phyloP scores from a whole-genome alignment of 1,140 invertebrate genomes.

The Drosophila fuyamai region DNA sequence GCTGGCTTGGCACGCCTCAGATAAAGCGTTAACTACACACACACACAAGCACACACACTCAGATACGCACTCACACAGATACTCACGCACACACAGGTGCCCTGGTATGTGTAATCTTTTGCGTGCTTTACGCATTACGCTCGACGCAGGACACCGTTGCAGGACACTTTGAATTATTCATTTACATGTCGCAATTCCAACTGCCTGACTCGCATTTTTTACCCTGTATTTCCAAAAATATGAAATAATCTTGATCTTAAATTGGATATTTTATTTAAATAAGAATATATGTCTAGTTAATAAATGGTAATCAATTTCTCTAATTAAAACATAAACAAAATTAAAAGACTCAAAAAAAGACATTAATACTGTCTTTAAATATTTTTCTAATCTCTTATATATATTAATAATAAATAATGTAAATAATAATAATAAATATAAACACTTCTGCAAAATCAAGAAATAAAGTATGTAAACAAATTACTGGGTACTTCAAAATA shows the following conservation, averaged over 20 bases:
- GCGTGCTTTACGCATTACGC: constrained; percentile 81
- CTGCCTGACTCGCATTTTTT: background rate
- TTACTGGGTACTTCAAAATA: background rate
- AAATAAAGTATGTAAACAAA: background rate
- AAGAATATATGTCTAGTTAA: too few relatives aligned
- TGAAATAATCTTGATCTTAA: too few relatives aligned
- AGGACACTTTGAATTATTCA: constrained; percentile 83
- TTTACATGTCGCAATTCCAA: constrained; percentile 59
- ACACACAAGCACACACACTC: constrained; percentile 42
- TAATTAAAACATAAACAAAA: too few relatives aligned
- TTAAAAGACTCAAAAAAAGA: too few relatives aligned
- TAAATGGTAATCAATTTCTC: too few relatives aligned
- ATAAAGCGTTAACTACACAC: constrained; percentile 78
- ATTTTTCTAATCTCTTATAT: too few relatives aligned
- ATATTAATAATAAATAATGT: too few relatives aligned
- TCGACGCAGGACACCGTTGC: constrained; percentile 72
- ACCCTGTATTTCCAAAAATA: constrained; percentile 4
- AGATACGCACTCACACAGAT: constrained; percentile 40
- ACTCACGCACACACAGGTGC: constrained; percentile 26
- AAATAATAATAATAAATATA: background rate
- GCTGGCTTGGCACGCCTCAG: constrained; percentile 71
- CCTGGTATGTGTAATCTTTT: constrained; percentile 77
- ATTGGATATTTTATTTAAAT: too few relatives aligned
- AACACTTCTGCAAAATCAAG: too few relatives aligned
- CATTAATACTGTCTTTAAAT: too few relatives aligned